phyloP scores from a whole-genome alignment of 2,888 invertebrate genomes.

The Lasioglossum villosulum region DNA sequence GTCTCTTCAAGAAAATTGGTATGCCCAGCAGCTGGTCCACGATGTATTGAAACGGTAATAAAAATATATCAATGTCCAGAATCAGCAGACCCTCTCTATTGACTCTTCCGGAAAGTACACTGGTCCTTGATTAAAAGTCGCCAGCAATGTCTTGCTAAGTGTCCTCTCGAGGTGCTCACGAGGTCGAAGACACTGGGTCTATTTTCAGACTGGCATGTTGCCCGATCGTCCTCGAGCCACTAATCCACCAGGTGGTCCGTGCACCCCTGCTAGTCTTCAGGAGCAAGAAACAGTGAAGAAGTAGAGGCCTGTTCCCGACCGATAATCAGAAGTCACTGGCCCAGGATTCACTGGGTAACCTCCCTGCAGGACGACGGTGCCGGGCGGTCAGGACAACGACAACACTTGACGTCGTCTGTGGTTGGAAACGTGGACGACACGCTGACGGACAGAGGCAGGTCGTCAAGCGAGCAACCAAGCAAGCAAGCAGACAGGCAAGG shows the following conservation, averaged over 20 bases:
- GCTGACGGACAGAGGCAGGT: conserved; percentile 1
- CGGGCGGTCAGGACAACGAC: conserved; percentile 14
- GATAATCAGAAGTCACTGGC: neutral
- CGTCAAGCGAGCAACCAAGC: neutral
- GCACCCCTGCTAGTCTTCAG: neutral
- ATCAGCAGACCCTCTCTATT: neutral
- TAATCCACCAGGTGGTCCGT: neutral
- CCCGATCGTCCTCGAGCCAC: neutral
- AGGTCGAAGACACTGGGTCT: conserved; percentile 7
- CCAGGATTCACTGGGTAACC: neutral
- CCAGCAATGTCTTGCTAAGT: neutral
- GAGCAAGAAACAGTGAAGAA: neutral
- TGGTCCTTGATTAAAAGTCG: neutral
- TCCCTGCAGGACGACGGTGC: neutral
- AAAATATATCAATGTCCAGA: conserved; percentile 1
- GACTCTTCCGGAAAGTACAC: neutral
- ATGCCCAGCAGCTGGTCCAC: neutral
- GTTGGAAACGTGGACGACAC: conserved; percentile 15
- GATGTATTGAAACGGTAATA: conserved; percentile 17
- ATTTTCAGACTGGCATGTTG: conserved; percentile 5
- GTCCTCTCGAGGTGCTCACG: neutral
- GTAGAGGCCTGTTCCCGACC: neutral
- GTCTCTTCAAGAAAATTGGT: neutral
- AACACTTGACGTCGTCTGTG: conserved; percentile 27
- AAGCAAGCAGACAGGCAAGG: neutral